Base-by-base conservation (phyloP, 2,888 invertebrate genomes). In the Drosophila sordidapex region DNA sequence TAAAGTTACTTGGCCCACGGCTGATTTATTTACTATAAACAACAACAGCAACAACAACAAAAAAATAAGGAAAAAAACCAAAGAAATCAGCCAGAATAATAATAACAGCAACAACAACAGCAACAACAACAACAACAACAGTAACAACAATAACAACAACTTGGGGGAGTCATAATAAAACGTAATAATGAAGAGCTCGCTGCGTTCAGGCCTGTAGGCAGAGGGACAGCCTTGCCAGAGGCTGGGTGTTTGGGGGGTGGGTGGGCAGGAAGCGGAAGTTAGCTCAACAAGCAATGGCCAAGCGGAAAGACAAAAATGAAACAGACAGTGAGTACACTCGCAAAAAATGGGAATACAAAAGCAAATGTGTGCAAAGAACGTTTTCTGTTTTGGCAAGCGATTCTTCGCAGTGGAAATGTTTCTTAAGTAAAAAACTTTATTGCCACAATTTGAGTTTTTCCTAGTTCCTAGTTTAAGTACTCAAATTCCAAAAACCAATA, bases 21-120 rank as follows among this genome's bases (percentile, higher is more conserved):
- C 81, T 86, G 86, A 84, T 84, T 84, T 84, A 84, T 84, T 84
- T 86, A 86, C 86, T 84, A 70, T 82, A 82, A 84, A 81, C 81
- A 83, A 80, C 33, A 74, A 73, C 48, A 61, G 64, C 48, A 49
- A 64, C 64, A 49, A 64, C 35, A 36, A 59, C 38, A 43, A 62
- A 48, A 56, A 56, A 69, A 61, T 8, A 33, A 35, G 35, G 38
- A 63, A 46, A 61, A 59, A 59, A 38, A 31, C 31, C 58, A 67
- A 66, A 66, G 62, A 74, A 74, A 74, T 74, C 75, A 70, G 57
- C 58, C 61, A 66, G 70, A 74, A 70, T 69, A 71, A 71, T 61
- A 69, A 71, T 33, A 62, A 54, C 54, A 75, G 46, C 61, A 66
- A 36, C 40, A 68, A 29, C 29, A 29, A 29, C 29, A 62, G 0